Evolutionary conservation across 1,140 invertebrate species (phyloP).

Genomic region (Chelonus insularis): DNA sequence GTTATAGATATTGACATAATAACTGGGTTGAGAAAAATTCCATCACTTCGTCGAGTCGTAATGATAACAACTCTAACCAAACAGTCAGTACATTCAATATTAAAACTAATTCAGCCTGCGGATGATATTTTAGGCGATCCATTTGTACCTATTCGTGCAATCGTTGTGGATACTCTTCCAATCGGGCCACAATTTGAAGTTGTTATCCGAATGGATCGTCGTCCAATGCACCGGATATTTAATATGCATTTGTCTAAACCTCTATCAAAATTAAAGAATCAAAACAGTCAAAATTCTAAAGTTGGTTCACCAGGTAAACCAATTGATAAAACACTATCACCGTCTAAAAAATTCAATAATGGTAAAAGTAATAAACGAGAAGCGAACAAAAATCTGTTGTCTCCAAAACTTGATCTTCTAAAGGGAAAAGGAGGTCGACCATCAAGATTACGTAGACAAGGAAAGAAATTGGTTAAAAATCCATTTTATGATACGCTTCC

Average conservation of each 20-base stretch:
- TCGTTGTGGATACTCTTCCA: conserved; percentile 53
- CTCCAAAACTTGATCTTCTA: too few species aligned
- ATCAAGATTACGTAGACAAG: not conserved
- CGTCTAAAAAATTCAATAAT: too few species aligned
- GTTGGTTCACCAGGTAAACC: not conserved
- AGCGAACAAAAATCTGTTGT: too few species aligned
- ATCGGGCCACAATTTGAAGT: conserved; percentile 52
- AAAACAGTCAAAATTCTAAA: not conserved
- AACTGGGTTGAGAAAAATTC: conserved; percentile 48
- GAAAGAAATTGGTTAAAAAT: conserved; percentile 21
- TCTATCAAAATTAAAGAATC: not conserved
- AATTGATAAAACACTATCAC: not conserved
- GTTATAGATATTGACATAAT: conserved; percentile 53
- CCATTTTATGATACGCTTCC: conserved; percentile 14
- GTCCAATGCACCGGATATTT: conserved; percentile 41
- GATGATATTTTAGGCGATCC: conserved; percentile 43
- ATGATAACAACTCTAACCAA: conserved; percentile 57
- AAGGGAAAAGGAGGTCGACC: not conserved
- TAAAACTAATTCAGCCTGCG: conserved; percentile 52
- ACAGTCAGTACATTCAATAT: conserved; percentile 54
- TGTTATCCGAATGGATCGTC: conserved; percentile 52
- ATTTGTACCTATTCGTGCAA: conserved; percentile 52
- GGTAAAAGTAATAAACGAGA: too few species aligned
- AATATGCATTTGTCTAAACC: conserved; percentile 2
- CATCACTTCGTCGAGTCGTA: conserved; percentile 47